Percentiles rank a stretch among this genome's conserved stretches.
Conservation (phyloP, 2,113 vertebrate genomes). For the Progne subis region DNA sequence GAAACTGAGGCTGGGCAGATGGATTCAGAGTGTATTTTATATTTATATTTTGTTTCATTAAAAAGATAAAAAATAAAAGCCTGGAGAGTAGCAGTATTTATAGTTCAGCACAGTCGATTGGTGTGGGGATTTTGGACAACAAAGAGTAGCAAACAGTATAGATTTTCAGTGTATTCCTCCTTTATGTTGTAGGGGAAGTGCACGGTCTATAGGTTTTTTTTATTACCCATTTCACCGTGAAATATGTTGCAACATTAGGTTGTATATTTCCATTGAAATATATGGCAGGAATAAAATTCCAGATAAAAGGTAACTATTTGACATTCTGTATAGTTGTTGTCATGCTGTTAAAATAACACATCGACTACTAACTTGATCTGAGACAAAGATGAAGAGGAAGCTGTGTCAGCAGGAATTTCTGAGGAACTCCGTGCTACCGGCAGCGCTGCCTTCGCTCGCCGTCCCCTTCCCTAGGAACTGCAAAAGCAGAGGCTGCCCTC, state of each 20-base stretch:
- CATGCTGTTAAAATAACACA: constrained; percentile 61
- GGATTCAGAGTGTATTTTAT: not conserved
- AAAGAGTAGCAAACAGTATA: not conserved
- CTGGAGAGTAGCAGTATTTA: not conserved
- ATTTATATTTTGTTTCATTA: not conserved
- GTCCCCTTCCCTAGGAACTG: not conserved
- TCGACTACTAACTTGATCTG: not conserved
- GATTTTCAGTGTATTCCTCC: not conserved
- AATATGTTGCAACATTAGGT: constrained; percentile 44
- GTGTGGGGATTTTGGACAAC: not conserved
- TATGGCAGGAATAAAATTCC: constrained; percentile 53
- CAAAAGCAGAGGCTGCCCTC: not conserved
- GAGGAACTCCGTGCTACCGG: not conserved
- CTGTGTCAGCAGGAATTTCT: constrained; percentile 38
- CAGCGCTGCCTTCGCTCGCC: not conserved
- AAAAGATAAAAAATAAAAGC: not conserved
- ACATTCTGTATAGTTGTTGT: constrained; percentile 46
- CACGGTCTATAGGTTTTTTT: constrained; percentile 37
- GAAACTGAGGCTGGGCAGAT: not conserved
- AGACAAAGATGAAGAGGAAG: constrained; percentile 49
- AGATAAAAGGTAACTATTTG: constrained; percentile 63
- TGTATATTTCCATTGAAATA: constrained; percentile 56
- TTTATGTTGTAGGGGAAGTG: constrained; percentile 3
- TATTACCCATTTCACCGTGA: constrained; percentile 43
- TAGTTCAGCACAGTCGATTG: not conserved